Percentiles rank a stretch among this genome's conserved stretches.
These are phyloP conservation scores for Cyanistes caeruleus DNA, from an alignment of 2,113 vertebrate genomes.

Conservation along the genomic window DNA sequence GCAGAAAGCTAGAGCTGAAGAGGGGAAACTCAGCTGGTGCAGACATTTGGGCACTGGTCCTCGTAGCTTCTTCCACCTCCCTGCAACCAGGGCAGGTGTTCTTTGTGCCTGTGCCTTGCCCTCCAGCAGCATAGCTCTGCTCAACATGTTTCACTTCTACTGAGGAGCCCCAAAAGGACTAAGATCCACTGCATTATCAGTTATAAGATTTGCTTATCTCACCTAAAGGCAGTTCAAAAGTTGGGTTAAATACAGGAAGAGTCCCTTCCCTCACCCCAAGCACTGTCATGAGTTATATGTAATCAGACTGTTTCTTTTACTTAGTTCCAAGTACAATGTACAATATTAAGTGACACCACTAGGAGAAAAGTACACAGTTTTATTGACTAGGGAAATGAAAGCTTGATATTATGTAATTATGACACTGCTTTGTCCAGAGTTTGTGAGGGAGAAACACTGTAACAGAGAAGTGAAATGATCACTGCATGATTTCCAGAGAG, in stretches of 20 bases:
- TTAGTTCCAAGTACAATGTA: background rate
- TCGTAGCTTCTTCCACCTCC: too few species aligned
- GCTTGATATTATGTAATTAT: background rate
- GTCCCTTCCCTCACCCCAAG: background rate
- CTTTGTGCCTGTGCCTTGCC: fast-evolving
- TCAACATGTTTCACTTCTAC: background rate
- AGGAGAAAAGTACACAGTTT: background rate
- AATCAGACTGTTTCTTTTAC: background rate
- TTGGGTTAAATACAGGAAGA: background rate
- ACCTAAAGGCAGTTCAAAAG: background rate
- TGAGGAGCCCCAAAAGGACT: background rate
- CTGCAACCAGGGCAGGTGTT: fast-evolving
- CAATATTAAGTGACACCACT: background rate
- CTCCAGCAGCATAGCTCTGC: background rate
- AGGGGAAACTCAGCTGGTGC: fast-evolving
- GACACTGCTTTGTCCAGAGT: background rate
- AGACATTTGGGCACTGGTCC: fast-evolving
- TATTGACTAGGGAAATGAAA: background rate
- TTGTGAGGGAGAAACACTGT: background rate
- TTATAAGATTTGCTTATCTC: background rate
- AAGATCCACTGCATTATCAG: background rate
- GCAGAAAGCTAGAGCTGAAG: background rate
- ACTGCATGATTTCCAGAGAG: background rate
- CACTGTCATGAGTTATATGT: background rate
- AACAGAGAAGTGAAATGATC: background rate